Evolutionary conservation across 1,140 invertebrate species (phyloP), one percentile per base, ranked within the genome.

Genomic region (Andrena cerasifolii): DNA sequence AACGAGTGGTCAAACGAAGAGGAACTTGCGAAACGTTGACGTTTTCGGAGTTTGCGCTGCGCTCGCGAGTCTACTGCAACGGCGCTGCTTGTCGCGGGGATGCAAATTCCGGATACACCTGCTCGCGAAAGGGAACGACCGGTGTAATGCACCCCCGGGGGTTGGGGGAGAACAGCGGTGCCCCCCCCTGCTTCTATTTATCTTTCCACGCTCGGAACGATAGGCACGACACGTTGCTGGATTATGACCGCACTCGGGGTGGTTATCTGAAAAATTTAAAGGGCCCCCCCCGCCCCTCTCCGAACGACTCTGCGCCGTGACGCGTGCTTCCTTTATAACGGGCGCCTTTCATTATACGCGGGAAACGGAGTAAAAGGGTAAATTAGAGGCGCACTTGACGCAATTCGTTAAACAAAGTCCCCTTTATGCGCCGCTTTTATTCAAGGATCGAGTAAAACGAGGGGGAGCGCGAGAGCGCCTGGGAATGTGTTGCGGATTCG

Each of bases 181-280:
- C 14, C 16, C 4, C 33, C 21, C 28, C 10, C 63, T 36, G 28
- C 21, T 43, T 53, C 72, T 74, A 74, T 74, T 74, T 74, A 66
- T 74, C 72, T 74, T 74, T 43, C 61, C 24, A n/a, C 24, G 47
- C 36, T 18, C 5, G 61, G 18, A 33, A 66, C 72, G 61, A 74
- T 74, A 66, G 61, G 47, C 71, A 40, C 61, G 71, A 54, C 72
- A 24, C 16, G 61, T 31, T 26, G 72, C 18, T 31, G 72, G 72
- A 74, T 74, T 66, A 74, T 24, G 72, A 66, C 31, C n/a, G 59
- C 72, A 43, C 49, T 74, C 59, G 61, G n/a, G n/a, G 24, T 54
- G 59, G 45, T 43, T 74, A 74, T 74, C 59, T 65, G n/a, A 74
- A 74, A 53, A 40, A 43, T 65, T 74, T 74, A 65, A 65, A 73